Conservation (phyloP, 2,888 invertebrate species). For the Drosophila anceps region DNA sequence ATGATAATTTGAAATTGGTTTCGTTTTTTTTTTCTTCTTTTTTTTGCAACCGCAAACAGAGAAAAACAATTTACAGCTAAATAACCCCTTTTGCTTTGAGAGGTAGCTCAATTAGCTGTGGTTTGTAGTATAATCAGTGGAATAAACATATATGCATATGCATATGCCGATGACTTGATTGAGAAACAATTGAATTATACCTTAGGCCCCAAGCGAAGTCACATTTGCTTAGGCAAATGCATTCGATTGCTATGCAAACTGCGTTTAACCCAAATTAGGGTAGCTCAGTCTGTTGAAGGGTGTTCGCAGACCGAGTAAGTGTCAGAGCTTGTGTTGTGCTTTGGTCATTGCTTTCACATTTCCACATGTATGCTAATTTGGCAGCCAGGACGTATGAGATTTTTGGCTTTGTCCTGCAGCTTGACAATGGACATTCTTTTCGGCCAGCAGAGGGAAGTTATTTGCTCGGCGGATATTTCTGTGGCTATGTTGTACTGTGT, state of each 20-base stretch:
- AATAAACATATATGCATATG: not conserved
- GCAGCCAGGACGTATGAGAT: slow-evolving; percentile 46
- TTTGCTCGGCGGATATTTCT: slow-evolving; percentile 10
- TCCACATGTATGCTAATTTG: slow-evolving; percentile 71
- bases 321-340: slow-evolving; percentile 39
- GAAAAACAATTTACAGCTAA: slow-evolving; percentile 1
- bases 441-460: not conserved
- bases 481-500: slow-evolving; percentile 4
- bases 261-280: slow-evolving; percentile 38
- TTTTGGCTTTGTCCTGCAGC: slow-evolving; percentile 47
- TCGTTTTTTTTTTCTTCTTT: not conserved
- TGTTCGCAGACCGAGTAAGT: not conserved
- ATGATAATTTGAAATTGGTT: not conserved
- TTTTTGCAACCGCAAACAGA: slow-evolving; percentile 6
- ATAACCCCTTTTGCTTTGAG: not conserved
- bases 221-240: slow-evolving; percentile 29
- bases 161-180: slow-evolving; percentile 44
- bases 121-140: slow-evolving; percentile 15
- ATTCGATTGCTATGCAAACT: slow-evolving; percentile 43
- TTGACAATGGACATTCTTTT: slow-evolving; percentile 33
- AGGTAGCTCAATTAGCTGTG: slow-evolving; percentile 12
- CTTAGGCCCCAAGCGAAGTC: not conserved
- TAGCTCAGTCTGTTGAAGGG: slow-evolving; percentile 3
- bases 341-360: slow-evolving; percentile 69
- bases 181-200: slow-evolving; percentile 58